Percentiles rank a stretch among this genome's conserved stretches.
Conservation (phyloP, 2,888 invertebrate species). For the Salticus scenicus region DNA sequence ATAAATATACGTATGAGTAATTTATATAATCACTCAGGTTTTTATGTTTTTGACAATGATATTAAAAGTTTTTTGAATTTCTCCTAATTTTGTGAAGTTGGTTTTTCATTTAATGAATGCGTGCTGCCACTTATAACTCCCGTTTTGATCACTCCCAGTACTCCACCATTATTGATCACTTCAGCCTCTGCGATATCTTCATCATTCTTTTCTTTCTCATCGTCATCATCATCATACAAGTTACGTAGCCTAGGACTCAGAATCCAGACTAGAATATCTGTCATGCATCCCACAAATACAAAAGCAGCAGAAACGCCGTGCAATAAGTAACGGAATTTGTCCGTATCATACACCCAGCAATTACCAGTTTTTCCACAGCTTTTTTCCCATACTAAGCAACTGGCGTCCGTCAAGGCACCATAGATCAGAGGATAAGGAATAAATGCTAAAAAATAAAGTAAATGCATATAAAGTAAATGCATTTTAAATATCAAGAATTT, state of each 20-base stretch:
- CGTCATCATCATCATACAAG: conserved; percentile 68
- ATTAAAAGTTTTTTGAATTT: no score
- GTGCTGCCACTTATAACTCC: conserved; percentile 32
- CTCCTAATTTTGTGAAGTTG: conserved; percentile 28
- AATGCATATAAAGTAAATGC: not conserved
- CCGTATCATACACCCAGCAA: conserved; percentile 72
- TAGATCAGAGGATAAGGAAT: conserved; percentile 72
- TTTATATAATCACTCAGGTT: no score
- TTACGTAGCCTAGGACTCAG: conserved; percentile 63
- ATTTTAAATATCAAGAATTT: no score
- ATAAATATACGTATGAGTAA: no score
- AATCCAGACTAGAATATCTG: conserved; percentile 65
- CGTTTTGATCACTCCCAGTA: conserved; percentile 45
- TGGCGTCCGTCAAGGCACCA: conserved; percentile 71
- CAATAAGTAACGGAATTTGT: conserved; percentile 71
- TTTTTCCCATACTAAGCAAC: conserved; percentile 72
- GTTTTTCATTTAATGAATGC: conserved; percentile 40
- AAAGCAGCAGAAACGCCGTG: conserved; percentile 70
- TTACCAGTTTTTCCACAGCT: conserved; percentile 72
- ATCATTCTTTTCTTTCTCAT: not conserved
- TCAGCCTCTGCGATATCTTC: conserved; percentile 10
- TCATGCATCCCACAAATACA: conserved; percentile 60
- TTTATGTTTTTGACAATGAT: no score
- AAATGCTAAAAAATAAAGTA: conserved; percentile 62
- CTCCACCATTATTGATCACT: conserved; percentile 48